Percentiles rank a stretch among this genome's conserved stretches.
These are phyloP conservation scores for Montipora sp. DNA, from an alignment of 64 coral and sea anemone genomes.

Conservation along the genomic window DNA sequence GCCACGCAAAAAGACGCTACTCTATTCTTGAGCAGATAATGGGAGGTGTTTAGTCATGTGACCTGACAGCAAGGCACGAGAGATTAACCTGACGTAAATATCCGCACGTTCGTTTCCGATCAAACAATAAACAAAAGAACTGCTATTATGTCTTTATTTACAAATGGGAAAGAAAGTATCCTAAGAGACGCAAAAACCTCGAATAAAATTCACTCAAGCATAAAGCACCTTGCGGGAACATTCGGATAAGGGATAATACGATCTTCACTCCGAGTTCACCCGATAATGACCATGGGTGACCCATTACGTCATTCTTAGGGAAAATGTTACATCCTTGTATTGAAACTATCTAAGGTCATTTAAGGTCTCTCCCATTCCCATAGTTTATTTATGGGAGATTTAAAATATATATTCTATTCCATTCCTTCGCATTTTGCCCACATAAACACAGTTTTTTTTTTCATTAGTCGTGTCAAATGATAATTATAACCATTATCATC, in stretches of 20 bases:
- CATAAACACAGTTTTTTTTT: not conserved
- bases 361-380: not conserved
- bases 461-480: no score
- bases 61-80: not conserved
- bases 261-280: not conserved
- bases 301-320: not conserved
- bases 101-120: not conserved
- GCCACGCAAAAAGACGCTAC: slow-evolving; percentile 32
- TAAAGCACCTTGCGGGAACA: not conserved
- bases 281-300: not conserved
- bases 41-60: slow-evolving; percentile 44
- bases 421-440: not conserved
- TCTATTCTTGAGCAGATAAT: not conserved
- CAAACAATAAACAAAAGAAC: not conserved
- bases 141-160: not conserved
- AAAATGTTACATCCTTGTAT: not conserved
- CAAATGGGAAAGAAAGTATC: not conserved
- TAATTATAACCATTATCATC: no score
- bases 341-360: slow-evolving; percentile 20
- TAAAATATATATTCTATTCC: not conserved
- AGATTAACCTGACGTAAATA: slow-evolving; percentile 2
- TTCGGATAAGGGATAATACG: not conserved
- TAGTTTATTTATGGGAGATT: not conserved
- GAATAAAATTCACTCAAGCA: not conserved
- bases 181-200: not conserved